Conservation (phyloP, 2,888 invertebrate genomes). For the Orthonychiurus folsomi region DNA sequence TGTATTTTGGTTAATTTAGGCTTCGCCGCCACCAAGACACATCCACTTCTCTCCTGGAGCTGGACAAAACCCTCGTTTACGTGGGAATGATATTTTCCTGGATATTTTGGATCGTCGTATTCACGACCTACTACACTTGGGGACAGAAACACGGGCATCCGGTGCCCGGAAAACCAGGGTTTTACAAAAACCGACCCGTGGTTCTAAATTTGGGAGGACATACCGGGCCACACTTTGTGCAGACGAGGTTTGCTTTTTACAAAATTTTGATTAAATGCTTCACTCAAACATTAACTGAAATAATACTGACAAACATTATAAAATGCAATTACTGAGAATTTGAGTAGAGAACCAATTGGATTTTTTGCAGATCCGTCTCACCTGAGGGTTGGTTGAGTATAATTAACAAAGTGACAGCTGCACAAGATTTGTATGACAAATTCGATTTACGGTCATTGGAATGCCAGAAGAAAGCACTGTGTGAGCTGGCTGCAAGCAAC, state of each 20-base stretch:
- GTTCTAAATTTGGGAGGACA: background rate
- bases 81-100: constrained; percentile 30
- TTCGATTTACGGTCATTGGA: background rate
- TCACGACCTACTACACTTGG: constrained; percentile 30
- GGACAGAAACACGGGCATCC: background rate
- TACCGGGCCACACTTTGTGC: background rate
- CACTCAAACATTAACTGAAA: no score
- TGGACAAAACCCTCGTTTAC: constrained; percentile 34
- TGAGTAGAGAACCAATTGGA: no score
- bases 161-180: background rate
- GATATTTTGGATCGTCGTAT: constrained; percentile 34
- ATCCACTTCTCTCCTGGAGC: constrained; percentile 14
- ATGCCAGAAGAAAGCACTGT: background rate
- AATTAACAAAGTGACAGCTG: background rate
- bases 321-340: no score
- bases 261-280: no score
- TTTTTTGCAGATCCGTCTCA: no score
- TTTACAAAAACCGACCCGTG: background rate
- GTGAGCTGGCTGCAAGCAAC: background rate
- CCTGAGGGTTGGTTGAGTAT: no score
- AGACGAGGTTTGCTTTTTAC: no score
- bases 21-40: background rate
- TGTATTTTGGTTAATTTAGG: background rate
- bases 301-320: no score
- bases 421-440: background rate